A percentile compares a stretch with the other conserved stretches of the same genome.
Evolutionary conservation across 2,113 vertebrate genomes (phyloP).

Genomic region (Callocephalon fimbriatum): DNA sequence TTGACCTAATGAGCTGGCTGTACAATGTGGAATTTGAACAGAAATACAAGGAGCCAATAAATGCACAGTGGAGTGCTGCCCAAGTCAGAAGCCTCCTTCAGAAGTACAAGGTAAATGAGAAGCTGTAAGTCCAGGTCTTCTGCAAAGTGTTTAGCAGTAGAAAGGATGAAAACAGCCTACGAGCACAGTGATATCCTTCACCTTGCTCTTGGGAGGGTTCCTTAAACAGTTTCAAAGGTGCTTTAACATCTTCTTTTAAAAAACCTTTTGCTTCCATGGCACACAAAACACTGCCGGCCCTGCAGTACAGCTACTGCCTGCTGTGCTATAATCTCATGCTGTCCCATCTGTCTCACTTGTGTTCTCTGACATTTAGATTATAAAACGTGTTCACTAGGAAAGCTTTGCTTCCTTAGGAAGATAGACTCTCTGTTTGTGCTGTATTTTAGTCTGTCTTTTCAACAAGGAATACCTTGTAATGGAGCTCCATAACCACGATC

Average conservation of each 20-base stretch:
- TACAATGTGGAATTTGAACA: conserved; percentile 66
- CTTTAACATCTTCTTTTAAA: neutral
- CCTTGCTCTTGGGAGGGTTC: neutral
- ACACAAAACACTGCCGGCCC: neutral
- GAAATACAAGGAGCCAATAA: neutral
- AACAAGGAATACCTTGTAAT: neutral
- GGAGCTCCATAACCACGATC: neutral
- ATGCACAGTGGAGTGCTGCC: neutral
- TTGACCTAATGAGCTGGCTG: conserved; percentile 83
- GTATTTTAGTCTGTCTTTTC: neutral
- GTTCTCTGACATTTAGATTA: neutral
- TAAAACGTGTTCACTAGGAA: neutral
- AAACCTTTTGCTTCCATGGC: neutral
- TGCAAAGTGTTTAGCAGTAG: neutral
- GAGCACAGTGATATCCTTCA: neutral
- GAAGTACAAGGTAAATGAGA: conserved; percentile 82
- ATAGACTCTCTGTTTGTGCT: neutral
- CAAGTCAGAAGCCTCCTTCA: conserved; percentile 77
- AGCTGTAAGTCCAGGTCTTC: neutral
- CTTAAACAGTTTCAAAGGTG: neutral
- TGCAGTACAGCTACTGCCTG: neutral
- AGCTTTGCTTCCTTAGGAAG: neutral
- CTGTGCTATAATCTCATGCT: neutral
- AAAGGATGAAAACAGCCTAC: neutral
- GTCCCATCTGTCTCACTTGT: neutral